Evolutionary conservation across 2,797 vertebrate genomes (phyloP), one percentile per base, ranked within the genome.

Genomic region (Melanotaenia trifasciata): DNA sequence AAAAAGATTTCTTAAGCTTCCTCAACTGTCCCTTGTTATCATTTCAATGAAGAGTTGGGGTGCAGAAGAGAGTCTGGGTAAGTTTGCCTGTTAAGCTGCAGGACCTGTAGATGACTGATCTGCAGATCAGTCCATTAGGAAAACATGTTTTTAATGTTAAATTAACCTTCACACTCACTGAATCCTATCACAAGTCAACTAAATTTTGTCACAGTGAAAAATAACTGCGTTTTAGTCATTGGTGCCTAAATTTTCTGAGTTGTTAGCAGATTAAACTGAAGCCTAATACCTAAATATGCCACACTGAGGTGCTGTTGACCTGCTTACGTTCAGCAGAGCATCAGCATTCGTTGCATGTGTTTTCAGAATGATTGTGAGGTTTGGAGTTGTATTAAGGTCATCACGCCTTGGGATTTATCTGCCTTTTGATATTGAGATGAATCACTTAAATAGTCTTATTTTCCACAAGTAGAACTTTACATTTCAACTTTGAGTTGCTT

Each of bases 241-340:
- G 16, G 0, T 0, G 3, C 0, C 0, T 14, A 36, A 57, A 58
- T 47, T 0, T 26, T 0, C 32, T 30, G 28, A 38, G n/a, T 13
- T 14, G 8, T 22, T 16, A 18, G 30, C 3, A 11, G 8, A 14
- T n/a, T 32, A 13, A 7, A 54, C 26, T 43, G 11, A 20, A 33
- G 18, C 0, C 10, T 26, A 45, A 13, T 64, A 58, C 13, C 28
- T 3, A 3, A 0, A 53, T 26, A 0, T 12, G 6, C 84, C 91
- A 83, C 82, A 64, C 10, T 10, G 78, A 32, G 87, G 76, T 4
- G 56, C 72, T 86, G 86, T 86, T 78, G 79, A 62, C 38, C 76
- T 28, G 1, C 30, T 26, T 1, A 24, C 13, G 1, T 7, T 10
- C n/a, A 2, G 1, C 9, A 16, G 3, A 45, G 62, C 56, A n/a